These are phyloP conservation scores for Pentalonia nigronervosa DNA, from an alignment of 1,140 invertebrate species.

Conservation along the genomic window DNA sequence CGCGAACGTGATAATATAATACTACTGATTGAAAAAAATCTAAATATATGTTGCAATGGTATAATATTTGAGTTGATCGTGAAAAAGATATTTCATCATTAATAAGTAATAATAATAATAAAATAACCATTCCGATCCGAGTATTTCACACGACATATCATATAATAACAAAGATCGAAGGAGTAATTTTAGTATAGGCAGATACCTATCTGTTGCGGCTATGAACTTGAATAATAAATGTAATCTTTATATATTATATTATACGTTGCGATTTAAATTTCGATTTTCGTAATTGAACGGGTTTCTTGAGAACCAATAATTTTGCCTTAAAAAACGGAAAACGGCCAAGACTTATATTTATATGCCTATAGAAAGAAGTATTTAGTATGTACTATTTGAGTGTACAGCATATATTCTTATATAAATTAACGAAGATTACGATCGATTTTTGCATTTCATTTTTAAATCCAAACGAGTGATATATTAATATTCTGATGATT, in stretches of 20 bases:
- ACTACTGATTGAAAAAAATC: not conserved
- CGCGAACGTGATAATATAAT: not conserved
- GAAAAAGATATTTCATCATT: not conserved
- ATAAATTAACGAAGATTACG: not conserved
- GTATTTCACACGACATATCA: not conserved
- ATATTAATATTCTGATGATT: not conserved
- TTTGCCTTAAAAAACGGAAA: not conserved
- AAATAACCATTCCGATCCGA: not conserved
- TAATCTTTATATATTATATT: not conserved
- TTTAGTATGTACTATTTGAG: no score
- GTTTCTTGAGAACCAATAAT: not conserved
- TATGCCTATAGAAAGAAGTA: no score
- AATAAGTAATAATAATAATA: not conserved
- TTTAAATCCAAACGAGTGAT: not conserved
- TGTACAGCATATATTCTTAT: not conserved
- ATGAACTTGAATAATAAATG: not conserved
- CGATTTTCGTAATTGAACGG: not conserved
- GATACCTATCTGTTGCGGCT: not conserved
- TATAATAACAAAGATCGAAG: not conserved
- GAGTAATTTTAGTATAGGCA: not conserved
- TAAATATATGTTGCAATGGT: not conserved
- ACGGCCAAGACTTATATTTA: not conserved
- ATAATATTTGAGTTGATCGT: not conserved
- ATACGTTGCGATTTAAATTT: not conserved
- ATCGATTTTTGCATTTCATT: not conserved